These are phyloP conservation scores for Elephas maximus DNA, from an alignment of 2,113 vertebrate species.

Conservation along the genomic window DNA sequence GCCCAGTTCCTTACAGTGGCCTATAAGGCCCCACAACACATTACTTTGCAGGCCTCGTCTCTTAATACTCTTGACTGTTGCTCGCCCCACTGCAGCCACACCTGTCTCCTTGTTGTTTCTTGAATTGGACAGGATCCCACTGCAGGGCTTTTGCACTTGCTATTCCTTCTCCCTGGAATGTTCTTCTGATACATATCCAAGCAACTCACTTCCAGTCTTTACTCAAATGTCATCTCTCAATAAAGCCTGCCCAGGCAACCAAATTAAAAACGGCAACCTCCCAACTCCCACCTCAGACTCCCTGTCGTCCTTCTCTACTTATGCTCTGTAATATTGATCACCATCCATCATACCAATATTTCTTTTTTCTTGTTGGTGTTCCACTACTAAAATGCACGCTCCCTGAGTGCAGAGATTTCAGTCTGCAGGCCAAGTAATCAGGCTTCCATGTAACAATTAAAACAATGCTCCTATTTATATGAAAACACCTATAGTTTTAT, in stretches of 20 bases:
- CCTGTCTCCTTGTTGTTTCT: neutral
- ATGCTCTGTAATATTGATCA: too few species aligned
- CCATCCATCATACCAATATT: too few species aligned
- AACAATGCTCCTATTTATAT: neutral
- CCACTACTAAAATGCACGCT: too few species aligned
- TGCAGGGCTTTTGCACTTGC: neutral
- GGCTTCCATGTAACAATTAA: neutral
- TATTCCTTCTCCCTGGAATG: neutral
- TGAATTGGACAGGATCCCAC: neutral
- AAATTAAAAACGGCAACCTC: neutral
- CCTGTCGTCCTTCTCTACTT: neutral
- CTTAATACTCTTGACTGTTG: neutral
- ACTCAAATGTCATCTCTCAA: neutral
- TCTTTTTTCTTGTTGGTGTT: too few species aligned
- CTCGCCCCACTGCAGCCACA: neutral
- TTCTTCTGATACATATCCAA: neutral
- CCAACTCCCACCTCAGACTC: neutral
- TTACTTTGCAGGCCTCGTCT: neutral
- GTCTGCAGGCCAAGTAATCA: neutral
- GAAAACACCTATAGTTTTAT: slow-evolving; percentile 43
- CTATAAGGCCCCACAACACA: neutral
- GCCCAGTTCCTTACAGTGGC: neutral
- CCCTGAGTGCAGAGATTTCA: neutral
- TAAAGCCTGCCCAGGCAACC: neutral
- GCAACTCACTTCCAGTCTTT: neutral